Evolutionary conservation across 1,140 invertebrate species (phyloP), one percentile per base, ranked within the genome.

Genomic region (Xylocopa sonorina): DNA sequence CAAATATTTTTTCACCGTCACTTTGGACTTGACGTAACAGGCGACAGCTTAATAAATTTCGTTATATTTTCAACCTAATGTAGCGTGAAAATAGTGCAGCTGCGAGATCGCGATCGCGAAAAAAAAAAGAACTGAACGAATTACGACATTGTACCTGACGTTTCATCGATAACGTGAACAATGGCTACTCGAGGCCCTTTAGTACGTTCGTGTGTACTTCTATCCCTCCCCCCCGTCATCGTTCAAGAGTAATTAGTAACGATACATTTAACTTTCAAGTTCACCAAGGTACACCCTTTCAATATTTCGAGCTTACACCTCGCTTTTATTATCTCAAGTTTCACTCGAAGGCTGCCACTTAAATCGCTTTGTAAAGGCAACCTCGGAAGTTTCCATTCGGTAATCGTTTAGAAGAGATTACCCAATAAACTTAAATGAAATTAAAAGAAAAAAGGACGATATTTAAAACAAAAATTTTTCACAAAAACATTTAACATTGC

Each of bases 91-190:
- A 60, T 51, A 50, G 10, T 29, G 27, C 10, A 32, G 1, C n/a
- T 6, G 6, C 18, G 21, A 24, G 41, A 67, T 67, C 21, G n/a
- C 21, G 50, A 18, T 67, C 46, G 21, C 16, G 1, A 29, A 21
- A 32, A 16, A 50, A 32, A 4, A 29, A 21, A 32, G 18, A 50
- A 32, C 10, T 7, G 29, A 67, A 67, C 10, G 21, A n/a, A 29
- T 32, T 34, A 4, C 3, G 24, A 29, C 38, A 27, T 64, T 64
- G 29, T 50, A n/a, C 21, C 10, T 16, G 29, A 50, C 46, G 46
- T 67, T 51, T 50, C 29, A 67, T 32, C 18, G 46, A 34, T 50
- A 67, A 48, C 41, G 12, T 60, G 32, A 60, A 60, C 57, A 60
- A 60, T 60, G 57, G 57, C 34, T 60, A 38, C 57, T 60, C 21